Evolutionary conservation across 2,113 vertebrate genomes (phyloP).

Genomic region (Junco hyemalis): DNA sequence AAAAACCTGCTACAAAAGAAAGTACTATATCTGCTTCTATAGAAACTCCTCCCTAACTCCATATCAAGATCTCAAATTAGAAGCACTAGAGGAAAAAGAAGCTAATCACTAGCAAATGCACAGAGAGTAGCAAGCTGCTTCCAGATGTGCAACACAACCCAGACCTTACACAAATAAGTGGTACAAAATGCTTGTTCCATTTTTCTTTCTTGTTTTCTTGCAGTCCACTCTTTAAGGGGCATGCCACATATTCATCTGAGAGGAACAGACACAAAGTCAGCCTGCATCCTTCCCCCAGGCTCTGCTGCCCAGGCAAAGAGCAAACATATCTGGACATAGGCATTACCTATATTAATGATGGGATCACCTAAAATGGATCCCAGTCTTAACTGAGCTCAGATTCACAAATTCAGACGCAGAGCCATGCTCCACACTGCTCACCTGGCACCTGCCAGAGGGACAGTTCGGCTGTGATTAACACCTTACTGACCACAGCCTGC

Average conservation of each 20-base stretch:
- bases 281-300: background rate
- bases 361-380: background rate
- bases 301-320: background rate
- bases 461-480: background rate
- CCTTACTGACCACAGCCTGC: background rate
- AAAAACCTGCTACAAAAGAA: background rate
- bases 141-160: background rate
- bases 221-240: background rate
- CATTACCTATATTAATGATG: background rate
- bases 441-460: background rate
- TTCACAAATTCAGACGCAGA: background rate
- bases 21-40: background rate
- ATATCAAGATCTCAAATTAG: background rate
- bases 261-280: background rate
- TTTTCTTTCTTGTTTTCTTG: background rate
- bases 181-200: background rate
- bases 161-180: background rate
- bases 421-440: background rate
- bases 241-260: background rate
- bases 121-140: background rate
- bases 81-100: background rate
- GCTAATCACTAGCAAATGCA: background rate
- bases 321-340: background rate
- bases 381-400: background rate
- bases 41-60: background rate